Percentiles rank a stretch among this genome's conserved stretches.
These are phyloP conservation scores for Cephus runcator DNA, from an alignment of 2,888 invertebrate genomes.

Conservation along the genomic window DNA sequence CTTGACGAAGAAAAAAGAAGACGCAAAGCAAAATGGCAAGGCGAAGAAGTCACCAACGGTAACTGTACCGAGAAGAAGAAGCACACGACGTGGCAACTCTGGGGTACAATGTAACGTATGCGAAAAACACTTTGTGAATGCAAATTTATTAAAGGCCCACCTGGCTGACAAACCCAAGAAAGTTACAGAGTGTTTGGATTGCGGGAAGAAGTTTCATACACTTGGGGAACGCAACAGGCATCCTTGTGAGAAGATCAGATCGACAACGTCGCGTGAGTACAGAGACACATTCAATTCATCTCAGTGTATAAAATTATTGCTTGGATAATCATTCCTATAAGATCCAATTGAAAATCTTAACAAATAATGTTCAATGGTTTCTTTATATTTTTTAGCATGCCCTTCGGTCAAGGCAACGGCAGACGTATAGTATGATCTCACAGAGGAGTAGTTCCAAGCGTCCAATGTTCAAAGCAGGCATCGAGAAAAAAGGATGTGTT, in stretches of 20 bases:
- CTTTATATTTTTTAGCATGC: background rate
- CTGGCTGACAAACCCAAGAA: slow-evolving; percentile 28
- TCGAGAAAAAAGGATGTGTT: background rate
- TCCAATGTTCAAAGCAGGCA: background rate
- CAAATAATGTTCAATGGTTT: background rate
- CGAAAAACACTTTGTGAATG: slow-evolving; percentile 22
- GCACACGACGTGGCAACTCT: slow-evolving; percentile 23
- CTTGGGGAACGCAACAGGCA: background rate
- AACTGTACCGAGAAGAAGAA: slow-evolving; percentile 25
- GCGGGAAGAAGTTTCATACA: slow-evolving; percentile 31
- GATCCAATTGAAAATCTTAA: background rate
- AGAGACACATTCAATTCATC: background rate
- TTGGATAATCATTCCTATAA: background rate
- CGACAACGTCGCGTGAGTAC: background rate
- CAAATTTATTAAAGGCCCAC: slow-evolving; percentile 3
- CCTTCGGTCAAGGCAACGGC: background rate
- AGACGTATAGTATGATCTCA: background rate
- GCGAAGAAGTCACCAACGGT: slow-evolving; percentile 18
- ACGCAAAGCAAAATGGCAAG: background rate
- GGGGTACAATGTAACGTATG: slow-evolving; percentile 27
- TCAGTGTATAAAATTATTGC: background rate
- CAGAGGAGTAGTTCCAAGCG: background rate
- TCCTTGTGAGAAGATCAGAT: background rate
- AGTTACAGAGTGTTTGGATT: slow-evolving; percentile 26
- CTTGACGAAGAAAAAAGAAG: background rate